Evolutionary conservation across 2,888 invertebrate species (phyloP), one percentile per base, ranked within the genome.

Genomic region (Anorthoa munda): DNA sequence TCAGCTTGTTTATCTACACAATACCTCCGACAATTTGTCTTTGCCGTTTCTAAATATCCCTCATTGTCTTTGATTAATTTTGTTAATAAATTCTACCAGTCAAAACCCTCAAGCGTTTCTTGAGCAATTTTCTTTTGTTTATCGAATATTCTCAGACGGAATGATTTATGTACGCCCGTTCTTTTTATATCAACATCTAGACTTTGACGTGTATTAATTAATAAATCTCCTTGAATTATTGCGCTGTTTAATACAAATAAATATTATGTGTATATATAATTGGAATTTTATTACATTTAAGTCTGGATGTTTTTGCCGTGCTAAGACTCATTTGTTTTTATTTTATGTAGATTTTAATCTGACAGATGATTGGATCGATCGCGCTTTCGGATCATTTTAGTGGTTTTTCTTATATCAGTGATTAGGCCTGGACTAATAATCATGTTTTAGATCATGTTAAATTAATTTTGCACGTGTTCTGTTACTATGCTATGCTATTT

Each of bases 61-160:
- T 92, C 93, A 94, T 95, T 95, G 94, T 95, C 94, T 94, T 93
- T 94, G 94, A 95, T 91, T 95, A 94, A 95, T 95, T 95, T 91
- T 91, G 91, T 93, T 93, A 94, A 95, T 95, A 95, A 95, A 94
- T 95, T 92, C 91, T 89, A 90, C 90, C 92, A 94, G 93, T 94
- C 93, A 93, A 92, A 94, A 92, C 92, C 91, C 91, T 91, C 91
- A 87, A 89, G 88, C 87, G 82, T 87, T 83, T 89, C 86, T 90
- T 87, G 87, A 88, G 90, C 90, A 90, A 91, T 90, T 90, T 91
- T 89, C 91, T 92, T 92, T 92, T 93, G 92, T 93, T 93, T 92
- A 92, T 93, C 91, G 89, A 92, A 91, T 90, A 89, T 89, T 90
- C 87, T 84, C 84, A 85, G 87, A 86, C 75, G 23, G 71, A 80